A percentile compares a stretch with the other conserved stretches of the same genome.
These are phyloP conservation scores for Danio tinwini DNA, from an alignment of 2,797 vertebrate genomes.

Conservation along the genomic window DNA sequence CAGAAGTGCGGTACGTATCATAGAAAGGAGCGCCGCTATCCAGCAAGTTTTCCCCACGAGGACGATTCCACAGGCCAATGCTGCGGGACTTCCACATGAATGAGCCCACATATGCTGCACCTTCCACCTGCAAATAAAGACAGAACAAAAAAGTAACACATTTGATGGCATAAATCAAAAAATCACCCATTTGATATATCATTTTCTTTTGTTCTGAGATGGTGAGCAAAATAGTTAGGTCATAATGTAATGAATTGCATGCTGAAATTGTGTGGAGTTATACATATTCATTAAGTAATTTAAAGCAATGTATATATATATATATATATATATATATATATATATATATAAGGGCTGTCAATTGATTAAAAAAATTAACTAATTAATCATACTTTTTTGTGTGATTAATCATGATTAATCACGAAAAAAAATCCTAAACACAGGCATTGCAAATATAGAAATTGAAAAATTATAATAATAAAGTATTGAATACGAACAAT, in stretches of 20 bases:
- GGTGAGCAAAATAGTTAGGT: not conserved
- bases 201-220: not conserved
- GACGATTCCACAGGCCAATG: conserved; percentile 79
- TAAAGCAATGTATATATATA: not conserved
- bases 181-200: not conserved
- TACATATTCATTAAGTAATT: not conserved
- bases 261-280: not conserved
- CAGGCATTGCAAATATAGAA: too few species aligned
- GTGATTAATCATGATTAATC: too few species aligned
- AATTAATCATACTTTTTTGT: too few species aligned
- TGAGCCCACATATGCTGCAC: conserved; percentile 89
- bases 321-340: too few species aligned
- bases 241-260: too few species aligned
- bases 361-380: too few species aligned
- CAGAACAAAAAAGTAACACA: not conserved
- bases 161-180: not conserved
- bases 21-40: conserved; percentile 93
- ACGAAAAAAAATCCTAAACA: too few species aligned
- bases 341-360: too few species aligned
- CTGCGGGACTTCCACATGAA: conserved; percentile 89
- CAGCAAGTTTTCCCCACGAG: conserved; percentile 88
- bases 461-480: too few species aligned
- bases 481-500: too few species aligned
- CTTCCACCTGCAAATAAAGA: conserved; percentile 85
- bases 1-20: conserved; percentile 86